phyloP scores from a whole-genome alignment of 2,113 vertebrate genomes.

The Okapia johnstoni region DNA sequence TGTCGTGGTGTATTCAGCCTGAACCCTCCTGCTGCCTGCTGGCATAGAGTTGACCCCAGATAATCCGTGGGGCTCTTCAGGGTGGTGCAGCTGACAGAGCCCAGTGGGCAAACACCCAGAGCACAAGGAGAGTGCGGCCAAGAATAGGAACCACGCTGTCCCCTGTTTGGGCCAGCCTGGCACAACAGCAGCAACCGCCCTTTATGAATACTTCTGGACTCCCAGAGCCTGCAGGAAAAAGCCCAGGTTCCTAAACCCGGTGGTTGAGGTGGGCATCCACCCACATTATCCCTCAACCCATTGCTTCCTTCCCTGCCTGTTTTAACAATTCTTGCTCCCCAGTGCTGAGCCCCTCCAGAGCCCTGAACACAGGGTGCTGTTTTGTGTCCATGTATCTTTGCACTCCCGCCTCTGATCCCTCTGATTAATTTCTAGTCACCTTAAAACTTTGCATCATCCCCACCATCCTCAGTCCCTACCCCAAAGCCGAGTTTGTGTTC shows the following conservation, averaged over 20 bases:
- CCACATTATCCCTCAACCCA: neutral
- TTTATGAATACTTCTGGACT: neutral
- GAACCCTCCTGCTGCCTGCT: neutral
- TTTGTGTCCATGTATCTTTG: rapidly evolving
- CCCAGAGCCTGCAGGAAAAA: neutral
- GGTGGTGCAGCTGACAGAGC: neutral
- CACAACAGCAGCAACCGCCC: neutral
- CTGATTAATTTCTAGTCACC: neutral
- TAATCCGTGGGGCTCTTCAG: neutral
- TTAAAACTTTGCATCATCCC: neutral
- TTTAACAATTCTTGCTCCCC: neutral
- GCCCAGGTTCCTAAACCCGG: neutral
- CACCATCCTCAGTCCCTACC: too few species aligned
- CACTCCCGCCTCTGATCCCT: neutral
- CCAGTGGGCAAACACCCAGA: neutral
- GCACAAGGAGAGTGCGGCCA: neutral
- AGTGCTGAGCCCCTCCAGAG: rapidly evolving
- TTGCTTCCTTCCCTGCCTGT: neutral
- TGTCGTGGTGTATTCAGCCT: neutral
- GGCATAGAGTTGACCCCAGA: neutral
- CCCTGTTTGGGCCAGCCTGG: neutral
- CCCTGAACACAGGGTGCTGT: neutral
- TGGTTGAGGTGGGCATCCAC: neutral
- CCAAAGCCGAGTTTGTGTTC: neutral
- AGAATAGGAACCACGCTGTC: neutral